Conservation (phyloP, 2,113 vertebrate genomes). For the Puffinus mauretanicus region DNA sequence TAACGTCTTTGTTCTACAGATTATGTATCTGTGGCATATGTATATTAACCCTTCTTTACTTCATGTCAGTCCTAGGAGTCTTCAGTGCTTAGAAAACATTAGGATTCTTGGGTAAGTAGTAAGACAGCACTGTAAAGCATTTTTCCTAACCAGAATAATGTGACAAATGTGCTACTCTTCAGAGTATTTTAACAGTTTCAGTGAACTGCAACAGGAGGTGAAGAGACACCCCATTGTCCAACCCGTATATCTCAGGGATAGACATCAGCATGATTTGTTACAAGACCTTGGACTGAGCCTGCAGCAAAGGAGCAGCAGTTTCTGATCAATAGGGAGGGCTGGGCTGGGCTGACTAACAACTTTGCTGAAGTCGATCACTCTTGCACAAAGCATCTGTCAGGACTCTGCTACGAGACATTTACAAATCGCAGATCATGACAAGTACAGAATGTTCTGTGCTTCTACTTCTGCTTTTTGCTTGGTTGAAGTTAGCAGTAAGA, state of each 20-base stretch:
- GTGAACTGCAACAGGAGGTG: constrained; percentile 3
- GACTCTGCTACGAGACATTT: constrained; percentile 1
- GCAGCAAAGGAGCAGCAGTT: constrained; percentile 22
- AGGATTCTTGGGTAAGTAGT: not conserved
- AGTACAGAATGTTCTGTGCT: constrained; percentile 27
- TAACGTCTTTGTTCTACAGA: not conserved
- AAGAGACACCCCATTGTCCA: constrained; percentile 1
- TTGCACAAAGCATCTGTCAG: constrained; percentile 54
- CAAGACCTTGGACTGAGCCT: not conserved
- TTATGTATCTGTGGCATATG: not conserved
- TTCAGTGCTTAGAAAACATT: not conserved
- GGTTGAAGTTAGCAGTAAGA: not conserved
- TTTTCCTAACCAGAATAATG: not conserved
- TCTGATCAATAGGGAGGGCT: constrained; percentile 11
- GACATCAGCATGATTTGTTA: not conserved
- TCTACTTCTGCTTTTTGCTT: not conserved
- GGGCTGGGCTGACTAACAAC: not conserved
- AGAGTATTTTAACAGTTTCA: constrained; percentile 7
- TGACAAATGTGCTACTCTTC: not conserved
- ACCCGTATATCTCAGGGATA: not conserved
- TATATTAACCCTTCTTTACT: not conserved
- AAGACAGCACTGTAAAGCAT: not conserved
- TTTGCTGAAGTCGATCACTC: constrained; percentile 2
- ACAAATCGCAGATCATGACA: not conserved
- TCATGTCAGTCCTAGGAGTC: not conserved